Evolutionary conservation across 2,888 invertebrate species (phyloP).

Genomic region (Pristionchus entomophagus): DNA sequence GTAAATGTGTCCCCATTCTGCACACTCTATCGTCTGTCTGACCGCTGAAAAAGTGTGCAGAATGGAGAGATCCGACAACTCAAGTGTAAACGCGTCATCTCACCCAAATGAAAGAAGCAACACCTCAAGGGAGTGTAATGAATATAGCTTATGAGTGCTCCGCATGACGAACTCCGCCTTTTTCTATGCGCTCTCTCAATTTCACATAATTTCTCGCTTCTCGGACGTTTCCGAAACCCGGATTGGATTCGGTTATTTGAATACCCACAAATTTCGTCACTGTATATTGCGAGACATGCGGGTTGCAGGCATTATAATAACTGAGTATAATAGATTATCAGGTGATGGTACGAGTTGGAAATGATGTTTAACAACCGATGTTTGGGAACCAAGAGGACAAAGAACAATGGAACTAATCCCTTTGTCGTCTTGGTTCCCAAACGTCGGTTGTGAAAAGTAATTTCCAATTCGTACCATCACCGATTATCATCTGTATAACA

Average conservation of each 20-base stretch:
- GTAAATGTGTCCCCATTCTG: not conserved
- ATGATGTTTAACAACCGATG: too few species aligned
- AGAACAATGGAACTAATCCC: too few species aligned
- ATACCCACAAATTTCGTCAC: not conserved
- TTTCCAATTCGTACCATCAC: too few species aligned
- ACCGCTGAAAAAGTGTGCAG: too few species aligned
- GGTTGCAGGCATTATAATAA: not conserved
- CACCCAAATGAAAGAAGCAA: not conserved
- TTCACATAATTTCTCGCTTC: not conserved
- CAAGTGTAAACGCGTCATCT: too few species aligned
- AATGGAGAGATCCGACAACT: not conserved
- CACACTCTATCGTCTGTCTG: too few species aligned
- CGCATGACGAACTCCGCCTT: not conserved
- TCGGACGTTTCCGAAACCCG: too few species aligned
- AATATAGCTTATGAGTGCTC: not conserved
- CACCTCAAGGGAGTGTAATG: not conserved
- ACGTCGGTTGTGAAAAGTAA: not conserved
- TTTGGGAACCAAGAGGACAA: too few species aligned
- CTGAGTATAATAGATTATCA: not conserved
- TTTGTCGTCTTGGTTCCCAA: too few species aligned
- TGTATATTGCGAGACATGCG: not conserved
- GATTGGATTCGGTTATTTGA: not conserved
- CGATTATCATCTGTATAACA: too few species aligned
- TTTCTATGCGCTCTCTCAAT: not conserved
- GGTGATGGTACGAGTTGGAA: too few species aligned